Percentiles rank a stretch among this genome's conserved stretches.
phyloP scores from a whole-genome alignment of 2,797 vertebrate genomes.

The Lacerta agilis region DNA sequence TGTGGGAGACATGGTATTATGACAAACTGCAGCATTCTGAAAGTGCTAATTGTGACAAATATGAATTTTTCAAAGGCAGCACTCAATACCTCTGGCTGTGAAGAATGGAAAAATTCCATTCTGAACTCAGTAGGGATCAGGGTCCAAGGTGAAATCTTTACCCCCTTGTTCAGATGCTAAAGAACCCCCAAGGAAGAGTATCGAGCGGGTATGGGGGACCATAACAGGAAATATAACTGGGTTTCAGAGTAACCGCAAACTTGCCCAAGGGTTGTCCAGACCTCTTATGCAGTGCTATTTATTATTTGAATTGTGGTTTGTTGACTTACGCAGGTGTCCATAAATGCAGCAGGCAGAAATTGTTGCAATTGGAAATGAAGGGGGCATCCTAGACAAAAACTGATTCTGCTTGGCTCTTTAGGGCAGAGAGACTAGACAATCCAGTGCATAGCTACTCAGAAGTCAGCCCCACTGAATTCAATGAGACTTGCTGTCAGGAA shows the following conservation, averaged over 20 bases:
- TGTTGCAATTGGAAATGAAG: not conserved
- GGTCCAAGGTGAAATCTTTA: not conserved
- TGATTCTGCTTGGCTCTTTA: not conserved
- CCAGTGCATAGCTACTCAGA: too few species aligned
- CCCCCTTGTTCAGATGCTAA: not conserved
- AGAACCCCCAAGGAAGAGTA: not conserved
- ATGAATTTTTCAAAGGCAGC: not conserved
- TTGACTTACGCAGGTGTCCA: not conserved
- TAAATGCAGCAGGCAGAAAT: not conserved
- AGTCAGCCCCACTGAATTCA: too few species aligned
- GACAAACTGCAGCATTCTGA: not conserved
- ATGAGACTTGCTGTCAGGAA: too few species aligned
- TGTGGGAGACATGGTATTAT: not conserved
- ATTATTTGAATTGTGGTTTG: conserved; percentile 15
- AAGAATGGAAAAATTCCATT: not conserved
- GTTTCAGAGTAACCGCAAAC: conserved; percentile 11
- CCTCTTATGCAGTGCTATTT: not conserved
- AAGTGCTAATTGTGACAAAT: conserved; percentile 8
- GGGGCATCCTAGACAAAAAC: not conserved
- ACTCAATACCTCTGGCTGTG: conserved; percentile 1
- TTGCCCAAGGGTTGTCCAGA: conserved; percentile 22
- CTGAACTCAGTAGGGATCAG: conserved; percentile 11
- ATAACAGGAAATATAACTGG: not conserved
- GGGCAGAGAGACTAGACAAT: not conserved
- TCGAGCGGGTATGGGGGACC: not conserved